A percentile compares a stretch with the other conserved stretches of the same genome.
phyloP scores from a whole-genome alignment of 2,113 vertebrate species.

The Tachycineta bicolor region DNA sequence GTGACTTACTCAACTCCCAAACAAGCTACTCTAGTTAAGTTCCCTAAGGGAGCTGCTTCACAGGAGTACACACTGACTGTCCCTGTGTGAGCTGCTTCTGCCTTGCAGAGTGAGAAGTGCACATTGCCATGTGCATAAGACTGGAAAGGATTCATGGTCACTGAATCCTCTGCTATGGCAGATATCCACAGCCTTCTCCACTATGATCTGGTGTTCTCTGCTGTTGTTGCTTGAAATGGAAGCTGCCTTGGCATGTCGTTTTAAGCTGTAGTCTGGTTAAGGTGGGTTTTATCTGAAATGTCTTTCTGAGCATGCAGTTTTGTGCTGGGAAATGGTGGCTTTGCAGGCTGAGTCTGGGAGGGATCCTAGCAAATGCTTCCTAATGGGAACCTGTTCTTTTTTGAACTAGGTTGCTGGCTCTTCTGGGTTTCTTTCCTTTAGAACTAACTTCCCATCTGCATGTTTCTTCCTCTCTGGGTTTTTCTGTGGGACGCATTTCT shows the following conservation, averaged over 20 bases:
- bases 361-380: slow-evolving; percentile 30
- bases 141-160: not conserved
- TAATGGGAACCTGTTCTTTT: slow-evolving; percentile 4
- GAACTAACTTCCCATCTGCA: slow-evolving; percentile 69
- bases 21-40: not conserved
- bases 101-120: not conserved
- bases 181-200: slow-evolving; percentile 9
- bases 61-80: not conserved
- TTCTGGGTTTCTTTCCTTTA: slow-evolving; percentile 38
- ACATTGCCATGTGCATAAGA: not conserved
- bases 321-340: slow-evolving; percentile 34
- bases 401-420: slow-evolving; percentile 17
- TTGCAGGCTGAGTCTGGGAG: slow-evolving; percentile 38
- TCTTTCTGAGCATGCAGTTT: slow-evolving; percentile 10
- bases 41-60: not conserved
- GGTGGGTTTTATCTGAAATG: not conserved
- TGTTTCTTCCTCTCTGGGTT: slow-evolving; percentile 73
- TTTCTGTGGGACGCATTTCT: slow-evolving; percentile 77
- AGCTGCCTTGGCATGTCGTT: slow-evolving; percentile 41
- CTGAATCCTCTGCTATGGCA: slow-evolving; percentile 38
- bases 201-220: not conserved
- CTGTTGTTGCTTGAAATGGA: slow-evolving; percentile 10
- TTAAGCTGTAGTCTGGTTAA: not conserved
- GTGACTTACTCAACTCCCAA: not conserved
- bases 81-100: not conserved